Conservation (phyloP, 2,888 invertebrate species). For the Melieria omissa region DNA sequence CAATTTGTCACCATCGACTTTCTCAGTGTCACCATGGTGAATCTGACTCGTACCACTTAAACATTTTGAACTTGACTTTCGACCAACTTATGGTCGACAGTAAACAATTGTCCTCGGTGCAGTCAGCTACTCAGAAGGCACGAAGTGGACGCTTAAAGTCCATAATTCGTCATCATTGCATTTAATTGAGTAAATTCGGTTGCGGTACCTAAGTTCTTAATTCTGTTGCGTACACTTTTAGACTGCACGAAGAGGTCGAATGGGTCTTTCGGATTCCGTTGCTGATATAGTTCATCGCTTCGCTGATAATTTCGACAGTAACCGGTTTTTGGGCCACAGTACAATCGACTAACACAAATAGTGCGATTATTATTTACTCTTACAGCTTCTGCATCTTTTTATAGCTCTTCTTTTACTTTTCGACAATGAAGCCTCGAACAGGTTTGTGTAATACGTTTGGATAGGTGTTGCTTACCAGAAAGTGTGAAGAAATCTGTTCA, state of each 20-base stretch:
- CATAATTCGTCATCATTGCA: conserved; percentile 51
- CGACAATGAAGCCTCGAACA: conserved; percentile 55
- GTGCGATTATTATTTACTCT: conserved; percentile 50
- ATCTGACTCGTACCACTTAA: conserved; percentile 56
- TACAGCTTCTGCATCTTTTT: conserved; percentile 52
- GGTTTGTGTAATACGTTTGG: conserved; percentile 36
- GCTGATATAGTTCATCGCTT: conserved; percentile 53
- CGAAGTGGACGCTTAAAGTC: conserved; percentile 45
- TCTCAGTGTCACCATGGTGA: conserved; percentile 53
- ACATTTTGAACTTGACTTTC: conserved; percentile 52
- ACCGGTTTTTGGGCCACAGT: conserved; percentile 54
- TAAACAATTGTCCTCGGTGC: neutral
- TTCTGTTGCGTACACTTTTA: conserved; percentile 25
- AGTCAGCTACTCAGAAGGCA: too few relatives aligned
- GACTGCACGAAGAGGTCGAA: conserved; percentile 50
- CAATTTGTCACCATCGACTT: conserved; percentile 52
- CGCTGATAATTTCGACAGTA: conserved; percentile 52
- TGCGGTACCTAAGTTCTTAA: neutral
- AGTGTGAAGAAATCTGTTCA: too few relatives aligned
- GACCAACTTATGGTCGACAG: conserved; percentile 45
- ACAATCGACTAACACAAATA: conserved; percentile 45
- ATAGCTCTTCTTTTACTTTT: conserved; percentile 55
- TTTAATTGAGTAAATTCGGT: conserved; percentile 38
- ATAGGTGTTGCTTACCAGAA: too few relatives aligned
- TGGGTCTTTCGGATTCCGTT: conserved; percentile 49